Evolutionary conservation across 2,797 vertebrate genomes (phyloP), one percentile per base, ranked within the genome.

Genomic region (Momotus momota): DNA sequence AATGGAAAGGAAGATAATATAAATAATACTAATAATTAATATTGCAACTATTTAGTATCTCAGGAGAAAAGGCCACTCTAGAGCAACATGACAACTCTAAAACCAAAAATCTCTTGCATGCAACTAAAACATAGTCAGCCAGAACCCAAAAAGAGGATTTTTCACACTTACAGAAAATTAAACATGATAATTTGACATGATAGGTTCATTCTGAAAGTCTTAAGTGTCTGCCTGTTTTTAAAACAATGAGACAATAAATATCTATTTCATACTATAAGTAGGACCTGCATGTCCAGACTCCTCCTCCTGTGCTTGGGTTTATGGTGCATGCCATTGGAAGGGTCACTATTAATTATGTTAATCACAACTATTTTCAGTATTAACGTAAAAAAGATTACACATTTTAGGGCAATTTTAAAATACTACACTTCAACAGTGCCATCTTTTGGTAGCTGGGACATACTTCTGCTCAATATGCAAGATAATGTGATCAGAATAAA

Each of bases 391-490:
- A 74, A 35, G 43, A 82, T 52, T 18, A 49, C 23, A 78, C 18
- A 46, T 91, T 79, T 79, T 61, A 96, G 52, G 52, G 55, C 15
- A 82, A 69, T 90, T 58, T 81, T 23, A 60, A 94, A 95, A 75
- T 16, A 75, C 58, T 79, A 52, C 54, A 96, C 60, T 96, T 97
- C 98, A 98, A 98, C 78, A 98, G 91, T 96, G 98, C 98, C 98
- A 98, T 95, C 98, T 98, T 96, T 95, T 97, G 98, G 96, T 61
- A 81, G 49, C 48, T 52, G 17, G 4, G 6, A 61, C 22, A 66
- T 49, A 95, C 49, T 73, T 51, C 65, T 72, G 66, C 60, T 87
- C 65, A 86, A 67, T 8, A 67, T 14, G 54, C 35, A 81, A 14
- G 22, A 54, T 8, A 73, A 60, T 10, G 22, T 52, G 40, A 75